Conservation (phyloP, 1,140 invertebrate genomes). For the Caenorhabditis brenneri region DNA sequence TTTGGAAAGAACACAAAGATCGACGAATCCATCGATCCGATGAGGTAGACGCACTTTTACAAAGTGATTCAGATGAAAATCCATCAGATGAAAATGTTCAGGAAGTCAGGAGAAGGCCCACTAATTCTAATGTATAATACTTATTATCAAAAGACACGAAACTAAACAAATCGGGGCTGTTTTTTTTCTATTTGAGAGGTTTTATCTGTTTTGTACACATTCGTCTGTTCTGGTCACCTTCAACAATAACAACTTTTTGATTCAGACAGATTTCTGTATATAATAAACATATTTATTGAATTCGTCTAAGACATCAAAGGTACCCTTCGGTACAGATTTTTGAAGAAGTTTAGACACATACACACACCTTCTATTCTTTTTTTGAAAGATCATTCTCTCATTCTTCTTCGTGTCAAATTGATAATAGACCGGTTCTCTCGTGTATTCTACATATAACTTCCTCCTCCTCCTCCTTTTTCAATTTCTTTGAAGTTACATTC, state of each 20-base stretch:
- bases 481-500: neutral
- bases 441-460: neutral
- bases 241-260: neutral
- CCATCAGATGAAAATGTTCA: constrained; percentile 8
- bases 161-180: neutral
- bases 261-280: neutral
- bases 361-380: neutral
- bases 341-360: neutral
- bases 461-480: neutral
- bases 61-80: constrained; percentile 22
- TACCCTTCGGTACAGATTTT: neutral
- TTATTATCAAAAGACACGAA: neutral
- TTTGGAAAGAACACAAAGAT: constrained; percentile 1
- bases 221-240: neutral
- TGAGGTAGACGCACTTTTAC: constrained; percentile 4
- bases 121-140: neutral
- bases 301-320: neutral
- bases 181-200: neutral
- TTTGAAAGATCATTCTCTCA: neutral
- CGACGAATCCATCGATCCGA: neutral
- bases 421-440: constrained; percentile 32
- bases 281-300: constrained; percentile 18
- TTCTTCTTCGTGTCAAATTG: neutral
- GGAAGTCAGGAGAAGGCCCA: constrained; percentile 18
- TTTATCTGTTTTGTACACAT: constrained; percentile 1